These are phyloP conservation scores for Sesia apiformis DNA, from an alignment of 2,888 invertebrate genomes.

Conservation along the genomic window DNA sequence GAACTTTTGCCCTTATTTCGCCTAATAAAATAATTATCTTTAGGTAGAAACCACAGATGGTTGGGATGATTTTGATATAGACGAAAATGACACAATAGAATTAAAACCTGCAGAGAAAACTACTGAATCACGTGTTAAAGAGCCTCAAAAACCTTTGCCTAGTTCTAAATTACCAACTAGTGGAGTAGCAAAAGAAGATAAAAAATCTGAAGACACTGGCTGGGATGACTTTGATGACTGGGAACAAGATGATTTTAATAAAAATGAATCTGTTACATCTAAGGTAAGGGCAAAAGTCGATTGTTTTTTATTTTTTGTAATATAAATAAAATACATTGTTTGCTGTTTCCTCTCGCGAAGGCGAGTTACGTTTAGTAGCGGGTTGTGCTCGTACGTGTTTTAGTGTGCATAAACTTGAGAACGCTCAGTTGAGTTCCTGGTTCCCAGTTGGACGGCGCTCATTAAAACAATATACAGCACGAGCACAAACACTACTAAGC, in stretches of 20 bases:
- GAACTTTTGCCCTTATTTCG: not conserved
- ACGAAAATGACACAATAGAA: constrained; percentile 30
- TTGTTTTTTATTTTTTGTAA: too few relatives aligned
- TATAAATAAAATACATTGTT: too few relatives aligned
- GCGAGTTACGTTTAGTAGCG: too few relatives aligned
- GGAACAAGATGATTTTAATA: constrained; percentile 34
- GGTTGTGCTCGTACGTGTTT: too few relatives aligned
- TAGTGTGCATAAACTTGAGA: too few relatives aligned
- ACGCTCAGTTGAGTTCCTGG: too few relatives aligned
- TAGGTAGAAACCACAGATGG: constrained; percentile 39
- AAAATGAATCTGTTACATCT: too few relatives aligned
- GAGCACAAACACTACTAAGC: too few relatives aligned
- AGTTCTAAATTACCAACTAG: not conserved
- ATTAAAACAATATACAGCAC: too few relatives aligned
- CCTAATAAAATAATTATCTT: not conserved
- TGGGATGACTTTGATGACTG: constrained; percentile 72
- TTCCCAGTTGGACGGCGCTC: too few relatives aligned
- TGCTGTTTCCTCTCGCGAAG: too few relatives aligned
- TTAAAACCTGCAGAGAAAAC: constrained; percentile 4
- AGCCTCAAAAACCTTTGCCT: not conserved
- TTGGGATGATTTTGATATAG: constrained; percentile 69
- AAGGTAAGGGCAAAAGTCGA: too few relatives aligned
- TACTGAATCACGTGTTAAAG: constrained; percentile 6
- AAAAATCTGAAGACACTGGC: constrained; percentile 49
- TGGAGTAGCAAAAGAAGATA: constrained; percentile 8